A percentile compares a stretch with the other conserved stretches of the same genome.
phyloP scores from a whole-genome alignment of 1,140 invertebrate species.

The Drosophila repletoides region DNA sequence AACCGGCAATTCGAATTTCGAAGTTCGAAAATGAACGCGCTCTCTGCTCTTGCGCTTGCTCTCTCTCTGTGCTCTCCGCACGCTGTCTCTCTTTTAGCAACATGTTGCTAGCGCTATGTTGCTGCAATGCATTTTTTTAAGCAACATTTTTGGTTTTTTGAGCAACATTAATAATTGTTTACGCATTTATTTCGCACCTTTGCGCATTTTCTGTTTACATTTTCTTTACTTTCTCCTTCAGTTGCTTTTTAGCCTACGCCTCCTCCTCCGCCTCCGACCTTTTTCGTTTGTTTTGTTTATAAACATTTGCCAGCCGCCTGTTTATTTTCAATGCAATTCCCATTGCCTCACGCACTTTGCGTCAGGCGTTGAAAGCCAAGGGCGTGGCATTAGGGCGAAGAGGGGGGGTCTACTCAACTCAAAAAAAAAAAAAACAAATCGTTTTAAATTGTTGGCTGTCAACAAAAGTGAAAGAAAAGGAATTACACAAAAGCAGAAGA shows the following conservation, averaged over 20 bases:
- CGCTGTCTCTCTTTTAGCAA: slow-evolving; percentile 9
- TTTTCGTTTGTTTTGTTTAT: slow-evolving; percentile 71
- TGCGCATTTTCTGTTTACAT: slow-evolving; percentile 47
- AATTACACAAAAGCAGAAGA: too few relatives aligned
- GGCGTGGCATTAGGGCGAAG: background rate
- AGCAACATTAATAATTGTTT: slow-evolving; percentile 45
- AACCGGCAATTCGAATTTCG: slow-evolving; percentile 48
- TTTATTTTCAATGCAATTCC: slow-evolving; percentile 76
- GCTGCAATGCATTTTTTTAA: slow-evolving; percentile 12
- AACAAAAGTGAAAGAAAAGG: slow-evolving; percentile 31
- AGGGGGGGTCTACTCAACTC: background rate
- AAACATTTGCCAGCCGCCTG: slow-evolving; percentile 55
- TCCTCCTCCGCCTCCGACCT: background rate
- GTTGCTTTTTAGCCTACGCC: slow-evolving; percentile 9
- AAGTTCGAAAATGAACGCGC: slow-evolving; percentile 64
- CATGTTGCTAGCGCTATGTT: slow-evolving; percentile 49
- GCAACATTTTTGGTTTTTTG: slow-evolving; percentile 19
- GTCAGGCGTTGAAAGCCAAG: slow-evolving; percentile 48
- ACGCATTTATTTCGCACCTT: slow-evolving; percentile 73
- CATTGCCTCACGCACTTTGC: slow-evolving; percentile 22
- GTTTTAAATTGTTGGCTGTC: slow-evolving; percentile 62
- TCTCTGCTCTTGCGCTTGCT: background rate
- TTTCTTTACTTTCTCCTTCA: slow-evolving; percentile 67
- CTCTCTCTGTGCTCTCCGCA: slow-evolving; percentile 2
- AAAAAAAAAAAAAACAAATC: slow-evolving; percentile 49